Conservation (phyloP, 2,797 vertebrate genomes). For the Hapalemur alaotrensis region DNA sequence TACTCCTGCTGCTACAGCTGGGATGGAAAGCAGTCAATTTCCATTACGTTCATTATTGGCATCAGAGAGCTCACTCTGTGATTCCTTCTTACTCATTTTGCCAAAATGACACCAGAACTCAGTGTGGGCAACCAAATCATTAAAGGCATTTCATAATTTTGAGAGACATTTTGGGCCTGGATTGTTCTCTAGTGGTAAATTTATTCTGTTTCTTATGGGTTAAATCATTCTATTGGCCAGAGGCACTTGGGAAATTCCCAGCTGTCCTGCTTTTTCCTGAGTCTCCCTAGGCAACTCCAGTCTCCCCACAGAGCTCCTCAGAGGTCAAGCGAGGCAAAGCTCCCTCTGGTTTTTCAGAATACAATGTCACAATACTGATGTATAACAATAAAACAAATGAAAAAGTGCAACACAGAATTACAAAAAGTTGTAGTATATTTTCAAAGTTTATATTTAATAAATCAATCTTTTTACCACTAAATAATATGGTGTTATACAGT, state of each 20-base stretch:
- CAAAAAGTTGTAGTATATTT: neutral
- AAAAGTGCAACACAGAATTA: neutral
- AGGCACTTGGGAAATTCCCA: neutral
- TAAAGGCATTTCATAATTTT: constrained; percentile 44
- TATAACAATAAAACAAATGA: neutral
- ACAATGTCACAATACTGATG: neutral
- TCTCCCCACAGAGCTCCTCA: neutral
- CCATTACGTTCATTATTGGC: constrained; percentile 52
- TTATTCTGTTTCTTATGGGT: neutral
- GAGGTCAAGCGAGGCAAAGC: neutral
- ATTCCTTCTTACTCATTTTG: constrained; percentile 45
- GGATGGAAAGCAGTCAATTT: constrained; percentile 44
- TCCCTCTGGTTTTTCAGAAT: neutral
- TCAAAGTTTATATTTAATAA: neutral
- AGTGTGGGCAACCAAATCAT: constrained; percentile 10
- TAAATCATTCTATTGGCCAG: neutral
- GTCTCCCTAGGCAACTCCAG: neutral
- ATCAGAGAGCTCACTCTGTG: neutral
- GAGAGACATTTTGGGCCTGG: neutral
- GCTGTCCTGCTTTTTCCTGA: neutral
- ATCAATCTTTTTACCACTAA: neutral
- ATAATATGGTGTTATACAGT: neutral
- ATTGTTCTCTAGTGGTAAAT: neutral
- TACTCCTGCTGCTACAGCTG: constrained; percentile 49
- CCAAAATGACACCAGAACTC: constrained; percentile 52